These are phyloP conservation scores for Metacarcinus magister DNA, from an alignment of 2,888 invertebrate genomes.

Conservation along the genomic window DNA sequence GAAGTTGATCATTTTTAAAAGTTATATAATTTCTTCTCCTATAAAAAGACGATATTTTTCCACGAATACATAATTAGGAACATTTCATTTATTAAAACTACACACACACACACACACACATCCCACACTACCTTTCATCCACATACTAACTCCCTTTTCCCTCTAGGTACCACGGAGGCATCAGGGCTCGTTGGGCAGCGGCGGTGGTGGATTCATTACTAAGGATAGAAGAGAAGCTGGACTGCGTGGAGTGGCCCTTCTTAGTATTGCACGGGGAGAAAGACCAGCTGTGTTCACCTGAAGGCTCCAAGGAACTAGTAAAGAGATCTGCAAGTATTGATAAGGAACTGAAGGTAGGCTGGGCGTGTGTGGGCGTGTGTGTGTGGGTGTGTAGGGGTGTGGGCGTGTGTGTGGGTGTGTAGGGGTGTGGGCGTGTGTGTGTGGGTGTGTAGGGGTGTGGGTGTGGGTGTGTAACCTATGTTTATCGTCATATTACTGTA, in stretches of 20 bases:
- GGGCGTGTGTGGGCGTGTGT: background rate
- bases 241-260: constrained; percentile 84
- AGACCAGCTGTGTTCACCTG: constrained; percentile 84
- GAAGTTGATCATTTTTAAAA: too few relatives aligned
- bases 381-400: too few relatives aligned
- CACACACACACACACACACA: background rate
- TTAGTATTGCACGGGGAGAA: constrained; percentile 84
- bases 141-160: background rate
- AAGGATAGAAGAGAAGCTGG: constrained; percentile 83
- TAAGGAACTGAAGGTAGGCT: constrained; percentile 63
- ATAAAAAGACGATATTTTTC: too few relatives aligned
- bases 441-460: constrained; percentile 70
- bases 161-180: constrained; percentile 78
- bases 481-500: too few relatives aligned
- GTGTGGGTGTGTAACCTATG: too few relatives aligned
- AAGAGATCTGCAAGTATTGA: constrained; percentile 82
- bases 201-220: constrained; percentile 79
- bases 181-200: constrained; percentile 76
- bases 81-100: background rate
- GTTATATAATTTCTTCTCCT: too few relatives aligned
- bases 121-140: background rate
- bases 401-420: background rate
- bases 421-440: constrained; percentile 63
- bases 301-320: constrained; percentile 84
- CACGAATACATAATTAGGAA: too few relatives aligned